Conservation (phyloP, 2,797 vertebrate species). For the Pseudocheirus occidentalis region DNA sequence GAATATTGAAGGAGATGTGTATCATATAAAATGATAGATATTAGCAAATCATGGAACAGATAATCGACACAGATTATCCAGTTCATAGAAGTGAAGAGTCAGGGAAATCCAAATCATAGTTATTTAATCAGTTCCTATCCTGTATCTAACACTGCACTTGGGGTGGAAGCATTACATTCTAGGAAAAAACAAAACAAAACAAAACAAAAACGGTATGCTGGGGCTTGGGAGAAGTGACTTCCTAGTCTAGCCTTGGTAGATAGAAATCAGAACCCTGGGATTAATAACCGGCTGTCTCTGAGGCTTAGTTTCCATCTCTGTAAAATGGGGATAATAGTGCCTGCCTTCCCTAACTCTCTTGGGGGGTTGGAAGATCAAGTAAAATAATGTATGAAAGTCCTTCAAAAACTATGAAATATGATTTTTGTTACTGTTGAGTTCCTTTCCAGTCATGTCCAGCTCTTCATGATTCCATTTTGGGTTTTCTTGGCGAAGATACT, state of each 20-base stretch:
- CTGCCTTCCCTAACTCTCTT: neutral
- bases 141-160: constrained; percentile 35
- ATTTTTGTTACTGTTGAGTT: neutral
- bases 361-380: neutral
- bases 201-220: neutral
- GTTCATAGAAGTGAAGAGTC: constrained; percentile 19
- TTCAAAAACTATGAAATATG: neutral
- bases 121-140: neutral
- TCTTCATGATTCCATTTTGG: neutral
- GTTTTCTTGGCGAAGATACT: neutral
- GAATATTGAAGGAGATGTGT: constrained; percentile 3
- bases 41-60: constrained; percentile 15
- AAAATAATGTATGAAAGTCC: neutral
- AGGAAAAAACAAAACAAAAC: neutral
- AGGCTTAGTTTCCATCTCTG: neutral
- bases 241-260: neutral
- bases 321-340: neutral
- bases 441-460: neutral
- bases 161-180: neutral
- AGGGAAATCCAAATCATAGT: constrained; percentile 18
- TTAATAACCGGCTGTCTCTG: neutral
- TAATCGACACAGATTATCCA: constrained; percentile 5
- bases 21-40: constrained; percentile 25
- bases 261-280: neutral
- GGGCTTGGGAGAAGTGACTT: neutral